Base-by-base conservation (phyloP, 2,797 vertebrate genomes). In the Sternarchorhynchus goeldii region DNA sequence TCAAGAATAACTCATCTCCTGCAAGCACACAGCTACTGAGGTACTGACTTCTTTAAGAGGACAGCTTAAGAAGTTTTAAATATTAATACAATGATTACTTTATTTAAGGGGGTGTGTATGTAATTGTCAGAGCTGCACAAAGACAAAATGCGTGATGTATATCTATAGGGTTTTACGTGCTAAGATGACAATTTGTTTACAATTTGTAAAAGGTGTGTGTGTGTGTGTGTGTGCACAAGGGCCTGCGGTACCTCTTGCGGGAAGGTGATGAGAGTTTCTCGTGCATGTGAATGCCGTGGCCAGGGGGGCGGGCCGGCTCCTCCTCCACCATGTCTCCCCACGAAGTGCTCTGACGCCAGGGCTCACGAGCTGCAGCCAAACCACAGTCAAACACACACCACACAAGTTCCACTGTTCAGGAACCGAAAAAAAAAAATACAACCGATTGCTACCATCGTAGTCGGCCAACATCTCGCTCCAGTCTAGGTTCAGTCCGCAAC, bases 301-400 rank as follows among this genome's bases (percentile, higher is more conserved):
- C 98, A 0, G 98, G 98, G 5, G 97, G 97, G 0, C 98, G 93
- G 0, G 97, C 91, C 2, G 98, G 97, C 81, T 99, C 98, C 21
- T 99, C 97, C 80, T 99, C 98, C 67, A 98, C 96, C 0, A 98
- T 97, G 86, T 99, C 98, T 0, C 98, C 98, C 98, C 98, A 99
- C 0, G 97, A 97, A 63, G 95, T 99, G 85, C 93, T 97, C 81
- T 99, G 97, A 72, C 96, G 95, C 97, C 97, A 99, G 0, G 96
- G 92, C 80, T 99, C 98, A 64, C 97, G 94, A 65, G 97, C 97
- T 99, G 77, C 31, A 53, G 18, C 59, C 39, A 75, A 32, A 2
- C 12, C 56, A 16, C 17, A 70, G n/a, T 53, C 32, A 71, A 14
- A 60, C 18, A 39, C 5, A 8, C 56, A 31, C 14, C 17, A 66